Percentiles rank a stretch among this genome's conserved stretches.
Evolutionary conservation across 1,140 invertebrate genomes (phyloP).

Genomic region (Drosophila navojoa): DNA sequence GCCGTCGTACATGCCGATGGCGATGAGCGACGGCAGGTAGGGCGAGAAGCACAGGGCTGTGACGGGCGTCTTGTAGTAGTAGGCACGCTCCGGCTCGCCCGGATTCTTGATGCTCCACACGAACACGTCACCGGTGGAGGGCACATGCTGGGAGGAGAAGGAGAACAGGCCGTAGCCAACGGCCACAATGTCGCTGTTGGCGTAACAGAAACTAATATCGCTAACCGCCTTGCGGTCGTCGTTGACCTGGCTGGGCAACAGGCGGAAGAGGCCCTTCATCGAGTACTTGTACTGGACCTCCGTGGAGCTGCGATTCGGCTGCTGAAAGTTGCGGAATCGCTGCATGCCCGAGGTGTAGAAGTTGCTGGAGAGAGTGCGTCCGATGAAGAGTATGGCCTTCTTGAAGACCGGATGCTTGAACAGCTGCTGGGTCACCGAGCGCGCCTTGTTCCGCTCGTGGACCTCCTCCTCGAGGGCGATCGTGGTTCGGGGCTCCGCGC

Average conservation of each 20-base stretch:
- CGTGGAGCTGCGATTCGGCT: constrained; percentile 85
- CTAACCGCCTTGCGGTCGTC: constrained; percentile 84
- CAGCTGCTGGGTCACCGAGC: neutral
- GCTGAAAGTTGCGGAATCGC: constrained; percentile 63
- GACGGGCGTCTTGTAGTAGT: constrained; percentile 88
- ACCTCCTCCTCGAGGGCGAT: constrained; percentile 34
- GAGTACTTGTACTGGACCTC: constrained; percentile 87
- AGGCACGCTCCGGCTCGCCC: constrained; percentile 90
- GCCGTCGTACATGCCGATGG: constrained; percentile 92
- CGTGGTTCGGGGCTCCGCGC: neutral
- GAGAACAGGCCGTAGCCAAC: constrained; percentile 88
- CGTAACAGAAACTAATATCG: constrained; percentile 87
- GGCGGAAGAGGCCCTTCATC: constrained; percentile 87
- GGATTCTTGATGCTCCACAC: constrained; percentile 95
- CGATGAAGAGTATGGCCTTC: constrained; percentile 52
- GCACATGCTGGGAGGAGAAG: constrained; percentile 66
- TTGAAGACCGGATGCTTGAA: constrained; percentile 34
- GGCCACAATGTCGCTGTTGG: constrained; percentile 87
- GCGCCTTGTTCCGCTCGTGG: neutral
- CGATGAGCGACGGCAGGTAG: constrained; percentile 88
- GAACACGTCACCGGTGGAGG: constrained; percentile 84
- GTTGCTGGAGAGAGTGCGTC: constrained; percentile 65
- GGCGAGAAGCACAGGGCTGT: constrained; percentile 90
- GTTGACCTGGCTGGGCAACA: constrained; percentile 71
- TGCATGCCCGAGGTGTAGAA: constrained; percentile 47